Conservation (phyloP, 2,797 vertebrate genomes). For the Acridotheres tristis region DNA sequence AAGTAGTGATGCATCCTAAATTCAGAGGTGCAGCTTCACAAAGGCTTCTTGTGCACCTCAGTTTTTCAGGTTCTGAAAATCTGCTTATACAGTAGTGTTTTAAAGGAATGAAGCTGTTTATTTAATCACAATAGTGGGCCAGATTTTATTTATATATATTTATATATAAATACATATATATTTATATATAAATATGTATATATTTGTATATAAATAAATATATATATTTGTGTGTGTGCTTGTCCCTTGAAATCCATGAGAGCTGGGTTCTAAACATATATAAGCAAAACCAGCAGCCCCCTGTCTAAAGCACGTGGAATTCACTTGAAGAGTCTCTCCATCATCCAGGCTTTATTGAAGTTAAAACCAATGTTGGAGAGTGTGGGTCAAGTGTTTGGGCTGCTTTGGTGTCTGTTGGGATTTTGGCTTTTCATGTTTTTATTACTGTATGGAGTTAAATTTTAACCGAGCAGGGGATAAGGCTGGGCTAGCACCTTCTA, state of each 20-base stretch:
- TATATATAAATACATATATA: neutral
- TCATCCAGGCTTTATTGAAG: neutral
- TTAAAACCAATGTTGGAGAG: neutral
- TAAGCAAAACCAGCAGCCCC: neutral
- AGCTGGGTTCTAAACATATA: neutral
- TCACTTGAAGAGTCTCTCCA: neutral
- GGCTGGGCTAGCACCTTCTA: too few species aligned
- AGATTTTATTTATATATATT: neutral
- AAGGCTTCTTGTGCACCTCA: neutral
- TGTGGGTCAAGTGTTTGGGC: neutral
- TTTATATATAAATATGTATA: neutral
- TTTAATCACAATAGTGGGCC: neutral
- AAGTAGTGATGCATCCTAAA: accelerated
- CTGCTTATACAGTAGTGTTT: neutral
- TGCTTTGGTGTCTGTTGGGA: neutral
- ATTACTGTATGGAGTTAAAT: neutral
- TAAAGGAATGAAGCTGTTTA: neutral
- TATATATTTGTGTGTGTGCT: accelerated
- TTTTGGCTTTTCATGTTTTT: neutral
- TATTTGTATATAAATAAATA: too few species aligned
- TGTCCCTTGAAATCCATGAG: neutral
- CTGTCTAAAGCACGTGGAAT: neutral
- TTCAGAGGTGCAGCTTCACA: neutral
- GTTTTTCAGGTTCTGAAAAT: neutral
- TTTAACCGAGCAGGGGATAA: neutral